These are phyloP conservation scores for Augiades crinisus DNA, from an alignment of 2,888 invertebrate genomes.

Conservation along the genomic window DNA sequence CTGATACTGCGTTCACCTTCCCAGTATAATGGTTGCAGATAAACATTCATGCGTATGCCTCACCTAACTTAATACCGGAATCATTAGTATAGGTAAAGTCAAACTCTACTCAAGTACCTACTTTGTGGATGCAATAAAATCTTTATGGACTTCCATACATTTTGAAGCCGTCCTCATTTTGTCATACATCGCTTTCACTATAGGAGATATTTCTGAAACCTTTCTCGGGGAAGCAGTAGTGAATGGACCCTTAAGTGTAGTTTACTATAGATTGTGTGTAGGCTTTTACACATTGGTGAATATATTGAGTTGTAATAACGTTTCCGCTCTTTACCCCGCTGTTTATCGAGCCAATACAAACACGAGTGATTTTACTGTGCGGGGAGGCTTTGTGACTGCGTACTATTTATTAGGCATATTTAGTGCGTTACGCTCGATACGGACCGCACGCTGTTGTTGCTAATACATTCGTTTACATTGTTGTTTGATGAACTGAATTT, in stretches of 20 bases:
- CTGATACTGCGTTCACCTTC: conserved; percentile 6
- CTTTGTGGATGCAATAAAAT: conserved; percentile 15
- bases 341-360: conserved; percentile 68
- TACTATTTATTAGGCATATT: conserved; percentile 17
- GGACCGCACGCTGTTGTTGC: background rate
- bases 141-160: background rate
- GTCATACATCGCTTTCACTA: background rate
- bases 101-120: conserved; percentile 38
- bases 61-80: conserved; percentile 49
- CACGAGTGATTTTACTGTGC: conserved; percentile 53
- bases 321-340: conserved; percentile 71
- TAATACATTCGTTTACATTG: background rate
- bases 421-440: background rate
- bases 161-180: background rate
- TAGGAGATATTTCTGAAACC: background rate
- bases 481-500: background rate
- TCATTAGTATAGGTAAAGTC: conserved; percentile 52
- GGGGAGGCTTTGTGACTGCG: conserved; percentile 27
- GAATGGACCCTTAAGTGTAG: background rate
- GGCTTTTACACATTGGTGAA: conserved; percentile 31
- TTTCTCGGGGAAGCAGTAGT: background rate
- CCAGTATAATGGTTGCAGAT: conserved; percentile 8
- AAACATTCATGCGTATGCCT: conserved; percentile 37
- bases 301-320: conserved; percentile 61
- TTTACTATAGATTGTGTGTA: background rate